Base-by-base conservation (phyloP, 2,888 invertebrate genomes). In the Caenorhabditis becei region DNA sequence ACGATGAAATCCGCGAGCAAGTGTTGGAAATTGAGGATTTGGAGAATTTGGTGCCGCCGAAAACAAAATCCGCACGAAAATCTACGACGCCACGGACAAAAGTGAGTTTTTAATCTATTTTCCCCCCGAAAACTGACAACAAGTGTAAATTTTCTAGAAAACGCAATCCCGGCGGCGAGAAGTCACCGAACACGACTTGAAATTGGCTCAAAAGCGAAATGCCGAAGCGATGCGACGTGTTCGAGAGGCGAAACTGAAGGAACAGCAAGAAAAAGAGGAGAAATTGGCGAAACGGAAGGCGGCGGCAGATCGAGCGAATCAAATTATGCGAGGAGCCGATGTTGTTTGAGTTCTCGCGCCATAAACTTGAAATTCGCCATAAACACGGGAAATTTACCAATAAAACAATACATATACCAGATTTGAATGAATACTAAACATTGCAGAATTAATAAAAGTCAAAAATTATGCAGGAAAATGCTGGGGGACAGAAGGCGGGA, bases 251-350 rank as follows among this genome's bases (percentile, higher is more conserved):
- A 67, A 70, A 59, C 18, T 51, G 18, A 37, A 35, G 26, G 53
- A 74, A 49, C 37, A 16, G 32, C 2, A 24, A 11, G 59, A 71
- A 59, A 65, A 49, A n/a, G 58, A 65, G 32, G 37, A 63, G n/a
- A 58, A 44, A 18, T n/a, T 78, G 16, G 66, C 44, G 23, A 58
- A 51, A 54, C 51, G 66, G n/a, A 59, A 59, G 35, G 61, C 51
- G 14, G 78, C 74, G 3, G 69, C 35, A 8, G 32, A 63, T 18
- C 56, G 41, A 23, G 80, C 74, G 4, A 80, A 74, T 65, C 32
- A 51, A 23, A 78, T 78, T n/a, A 66, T 70, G 53, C 56, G 65
- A 58, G 63, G 58, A 14, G 23, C 23, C n/a, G 47, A 75, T 18
- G 16, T 41, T n/a, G 11, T 67, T 7, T 56, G 44, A 58, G 41